Conservation (phyloP, 2,888 invertebrate genomes). For the Brassicogethes aeneus region DNA sequence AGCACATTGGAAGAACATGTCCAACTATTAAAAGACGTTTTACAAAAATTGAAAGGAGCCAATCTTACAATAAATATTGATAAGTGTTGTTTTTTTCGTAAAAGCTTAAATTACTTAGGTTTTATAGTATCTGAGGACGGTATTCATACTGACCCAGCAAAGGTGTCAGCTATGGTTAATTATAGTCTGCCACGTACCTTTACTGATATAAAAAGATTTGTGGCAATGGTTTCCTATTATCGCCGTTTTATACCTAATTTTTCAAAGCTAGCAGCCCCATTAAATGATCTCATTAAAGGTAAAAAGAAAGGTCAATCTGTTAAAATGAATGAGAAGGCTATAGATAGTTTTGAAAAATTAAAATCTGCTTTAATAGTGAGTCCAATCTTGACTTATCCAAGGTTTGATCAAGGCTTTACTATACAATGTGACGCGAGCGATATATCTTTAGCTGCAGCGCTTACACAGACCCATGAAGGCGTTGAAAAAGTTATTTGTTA, state of each 20-base stretch:
- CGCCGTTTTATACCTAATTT: background rate
- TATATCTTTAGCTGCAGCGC: background rate
- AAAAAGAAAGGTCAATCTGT: background rate
- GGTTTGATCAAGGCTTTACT: background rate
- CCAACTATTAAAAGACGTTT: background rate
- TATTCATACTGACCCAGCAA: background rate
- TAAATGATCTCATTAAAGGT: too few relatives aligned
- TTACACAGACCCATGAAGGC: background rate
- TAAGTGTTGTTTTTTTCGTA: background rate
- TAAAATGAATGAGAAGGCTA: background rate
- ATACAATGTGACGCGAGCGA: background rate
- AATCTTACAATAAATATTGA: background rate
- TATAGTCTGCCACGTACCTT: background rate
- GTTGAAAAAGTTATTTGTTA: background rate
- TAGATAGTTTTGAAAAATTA: background rate
- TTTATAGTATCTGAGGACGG: background rate
- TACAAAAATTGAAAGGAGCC: background rate
- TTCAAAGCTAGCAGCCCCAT: background rate
- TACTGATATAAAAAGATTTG: background rate
- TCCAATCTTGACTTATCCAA: background rate
- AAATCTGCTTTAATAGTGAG: background rate
- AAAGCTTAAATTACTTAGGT: background rate
- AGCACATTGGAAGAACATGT: background rate
- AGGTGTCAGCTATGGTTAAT: background rate
- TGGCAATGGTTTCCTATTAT: background rate